phyloP scores from a whole-genome alignment of 2,113 vertebrate species.

The Paradisaea rubra region DNA sequence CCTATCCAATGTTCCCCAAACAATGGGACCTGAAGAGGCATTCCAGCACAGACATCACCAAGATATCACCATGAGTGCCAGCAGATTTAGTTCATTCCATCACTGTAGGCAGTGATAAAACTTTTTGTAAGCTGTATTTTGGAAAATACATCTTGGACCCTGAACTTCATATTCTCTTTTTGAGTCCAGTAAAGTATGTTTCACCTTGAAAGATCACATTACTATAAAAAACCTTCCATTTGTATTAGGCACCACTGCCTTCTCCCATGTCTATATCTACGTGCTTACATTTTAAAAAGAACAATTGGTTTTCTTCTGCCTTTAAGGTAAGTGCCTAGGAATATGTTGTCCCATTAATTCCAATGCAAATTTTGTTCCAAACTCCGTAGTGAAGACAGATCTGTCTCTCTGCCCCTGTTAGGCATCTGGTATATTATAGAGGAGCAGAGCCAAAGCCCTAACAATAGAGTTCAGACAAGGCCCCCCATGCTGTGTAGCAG shows the following conservation, averaged over 20 bases:
- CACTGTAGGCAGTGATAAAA: background rate
- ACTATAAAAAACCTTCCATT: background rate
- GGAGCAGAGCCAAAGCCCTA: background rate
- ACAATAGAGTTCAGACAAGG: background rate
- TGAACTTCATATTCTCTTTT: background rate
- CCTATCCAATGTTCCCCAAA: background rate
- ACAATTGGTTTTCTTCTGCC: background rate
- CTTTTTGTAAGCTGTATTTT: background rate
- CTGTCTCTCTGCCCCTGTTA: background rate
- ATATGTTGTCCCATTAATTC: background rate
- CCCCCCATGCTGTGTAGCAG: background rate
- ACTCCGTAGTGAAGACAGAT: background rate
- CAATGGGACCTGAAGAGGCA: background rate
- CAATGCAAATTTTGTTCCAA: background rate
- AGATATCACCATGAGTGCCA: rapidly evolving
- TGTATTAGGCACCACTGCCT: background rate
- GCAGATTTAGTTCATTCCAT: background rate
- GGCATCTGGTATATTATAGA: background rate
- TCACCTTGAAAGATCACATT: background rate
- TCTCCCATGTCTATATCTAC: background rate
- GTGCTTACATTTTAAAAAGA: background rate
- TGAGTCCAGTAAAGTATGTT: background rate
- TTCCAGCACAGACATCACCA: background rate
- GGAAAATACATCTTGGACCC: background rate
- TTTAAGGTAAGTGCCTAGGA: background rate